Conservation (phyloP, 2,113 vertebrate genomes). For the Antennarius striatus region DNA sequence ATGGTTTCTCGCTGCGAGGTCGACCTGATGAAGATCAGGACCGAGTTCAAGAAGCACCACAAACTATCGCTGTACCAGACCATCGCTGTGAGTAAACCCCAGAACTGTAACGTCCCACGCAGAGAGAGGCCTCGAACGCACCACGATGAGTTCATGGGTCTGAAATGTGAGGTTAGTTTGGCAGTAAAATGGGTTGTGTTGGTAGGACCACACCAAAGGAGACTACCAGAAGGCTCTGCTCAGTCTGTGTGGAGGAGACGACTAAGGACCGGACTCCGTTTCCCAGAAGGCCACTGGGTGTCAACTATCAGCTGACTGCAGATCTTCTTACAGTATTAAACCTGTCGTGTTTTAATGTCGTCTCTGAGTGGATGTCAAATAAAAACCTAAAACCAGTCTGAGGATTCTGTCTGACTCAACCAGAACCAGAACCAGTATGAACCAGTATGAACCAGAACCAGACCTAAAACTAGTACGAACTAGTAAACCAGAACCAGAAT, state of each 20-base stretch:
- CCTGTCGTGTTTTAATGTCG: neutral
- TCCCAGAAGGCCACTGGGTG: conserved; percentile 21
- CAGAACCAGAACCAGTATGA: too few species aligned
- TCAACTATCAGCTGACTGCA: neutral
- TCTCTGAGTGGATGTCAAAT: conserved; percentile 27
- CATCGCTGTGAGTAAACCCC: conserved; percentile 73
- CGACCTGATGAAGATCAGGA: conserved; percentile 92
- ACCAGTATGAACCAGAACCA: too few species aligned
- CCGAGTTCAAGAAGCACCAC: conserved; percentile 90
- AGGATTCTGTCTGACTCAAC: neutral
- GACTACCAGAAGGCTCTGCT: conserved; percentile 94
- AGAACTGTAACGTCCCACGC: neutral
- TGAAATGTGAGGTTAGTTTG: too few species aligned
- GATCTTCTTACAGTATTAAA: conserved; percentile 16
- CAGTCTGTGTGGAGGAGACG: conserved; percentile 92
- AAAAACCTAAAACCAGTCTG: conserved; percentile 13
- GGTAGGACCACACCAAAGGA: conserved; percentile 94
- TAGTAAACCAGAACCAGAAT: too few species aligned
- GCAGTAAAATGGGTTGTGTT: fast-evolving
- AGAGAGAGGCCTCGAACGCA: neutral
- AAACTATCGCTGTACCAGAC: conserved; percentile 88
- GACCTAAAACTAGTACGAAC: too few species aligned
- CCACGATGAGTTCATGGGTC: too few species aligned
- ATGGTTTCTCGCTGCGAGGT: conserved; percentile 92
- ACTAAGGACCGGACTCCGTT: conserved; percentile 76